Evolutionary conservation across 1,140 invertebrate genomes (phyloP).

Genomic region (Geopemphigus sp.): DNA sequence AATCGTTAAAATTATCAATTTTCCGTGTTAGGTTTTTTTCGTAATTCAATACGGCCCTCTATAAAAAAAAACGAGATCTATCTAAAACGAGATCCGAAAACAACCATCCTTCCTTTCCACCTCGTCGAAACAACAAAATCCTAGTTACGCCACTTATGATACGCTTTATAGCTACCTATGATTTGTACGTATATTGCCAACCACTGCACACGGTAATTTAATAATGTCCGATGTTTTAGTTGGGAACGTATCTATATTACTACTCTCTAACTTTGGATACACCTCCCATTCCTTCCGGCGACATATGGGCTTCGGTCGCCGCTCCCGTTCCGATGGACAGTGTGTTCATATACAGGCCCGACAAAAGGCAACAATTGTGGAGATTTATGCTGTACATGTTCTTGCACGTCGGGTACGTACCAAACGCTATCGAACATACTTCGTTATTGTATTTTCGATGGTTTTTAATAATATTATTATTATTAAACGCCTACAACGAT

Average conservation of each 20-base stretch:
- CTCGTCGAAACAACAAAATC: not conserved
- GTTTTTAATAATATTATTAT: conserved; percentile 9
- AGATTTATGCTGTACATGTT: conserved; percentile 93
- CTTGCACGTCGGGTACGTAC: conserved; percentile 83
- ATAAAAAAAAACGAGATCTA: no score
- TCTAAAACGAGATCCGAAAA: no score
- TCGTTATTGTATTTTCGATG: not conserved
- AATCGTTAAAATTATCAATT: no score
- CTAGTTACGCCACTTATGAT: not conserved
- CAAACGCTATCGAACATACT: not conserved
- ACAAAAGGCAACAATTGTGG: conserved; percentile 88
- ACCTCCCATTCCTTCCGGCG: conserved; percentile 67
- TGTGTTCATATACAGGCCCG: conserved; percentile 89
- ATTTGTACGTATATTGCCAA: not conserved
- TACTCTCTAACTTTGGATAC: conserved; percentile 37
- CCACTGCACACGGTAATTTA: no score
- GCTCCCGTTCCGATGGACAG: conserved; percentile 85
- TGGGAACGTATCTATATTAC: conserved; percentile 90
- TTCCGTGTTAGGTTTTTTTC: no score
- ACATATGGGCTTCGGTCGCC: conserved; percentile 74
- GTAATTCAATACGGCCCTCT: no score
- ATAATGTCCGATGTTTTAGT: conserved; percentile 61
- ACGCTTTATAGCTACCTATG: not conserved
- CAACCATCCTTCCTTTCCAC: no score
- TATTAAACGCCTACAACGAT: conserved; percentile 35